These are phyloP conservation scores for Phrynocephalus forsythii DNA, from an alignment of 2,797 vertebrate genomes.

Conservation along the genomic window DNA sequence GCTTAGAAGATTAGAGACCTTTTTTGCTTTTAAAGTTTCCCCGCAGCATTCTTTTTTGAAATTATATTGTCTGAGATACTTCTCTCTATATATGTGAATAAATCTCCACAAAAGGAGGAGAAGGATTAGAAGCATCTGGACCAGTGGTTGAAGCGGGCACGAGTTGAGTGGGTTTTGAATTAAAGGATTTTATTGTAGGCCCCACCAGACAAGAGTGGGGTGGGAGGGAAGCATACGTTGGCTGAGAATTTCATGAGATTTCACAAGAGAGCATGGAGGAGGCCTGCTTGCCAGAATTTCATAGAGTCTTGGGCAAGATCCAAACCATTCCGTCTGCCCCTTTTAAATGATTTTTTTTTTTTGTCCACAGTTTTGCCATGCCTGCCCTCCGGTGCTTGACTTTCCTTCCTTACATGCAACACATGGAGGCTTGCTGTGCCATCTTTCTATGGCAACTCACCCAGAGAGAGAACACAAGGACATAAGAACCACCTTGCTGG, in stretches of 20 bases:
- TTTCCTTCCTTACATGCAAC: not conserved
- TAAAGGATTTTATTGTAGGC: not conserved
- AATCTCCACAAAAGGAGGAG: not conserved
- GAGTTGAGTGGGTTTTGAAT: conserved; percentile 16
- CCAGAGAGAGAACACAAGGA: too few relatives aligned
- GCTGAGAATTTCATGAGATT: too few relatives aligned
- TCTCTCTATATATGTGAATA: not conserved
- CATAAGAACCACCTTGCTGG: too few relatives aligned
- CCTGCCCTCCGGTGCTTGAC: too few relatives aligned
- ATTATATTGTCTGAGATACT: not conserved
- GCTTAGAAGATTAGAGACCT: conserved; percentile 45
- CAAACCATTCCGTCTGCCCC: not conserved
- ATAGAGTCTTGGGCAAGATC: not conserved
- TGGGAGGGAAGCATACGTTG: too few relatives aligned
- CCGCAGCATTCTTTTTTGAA: conserved; percentile 38
- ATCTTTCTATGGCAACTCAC: not conserved
- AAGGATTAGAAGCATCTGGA: not conserved
- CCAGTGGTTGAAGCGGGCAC: not conserved
- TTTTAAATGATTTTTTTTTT: not conserved
- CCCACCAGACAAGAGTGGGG: not conserved
- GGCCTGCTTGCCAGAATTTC: not conserved
- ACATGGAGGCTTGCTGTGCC: not conserved
- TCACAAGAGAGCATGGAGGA: not conserved
- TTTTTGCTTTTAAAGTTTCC: not conserved
- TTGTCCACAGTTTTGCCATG: too few relatives aligned